Conservation (phyloP, 2,888 invertebrate genomes). For the Phrixothrix hirtus region DNA sequence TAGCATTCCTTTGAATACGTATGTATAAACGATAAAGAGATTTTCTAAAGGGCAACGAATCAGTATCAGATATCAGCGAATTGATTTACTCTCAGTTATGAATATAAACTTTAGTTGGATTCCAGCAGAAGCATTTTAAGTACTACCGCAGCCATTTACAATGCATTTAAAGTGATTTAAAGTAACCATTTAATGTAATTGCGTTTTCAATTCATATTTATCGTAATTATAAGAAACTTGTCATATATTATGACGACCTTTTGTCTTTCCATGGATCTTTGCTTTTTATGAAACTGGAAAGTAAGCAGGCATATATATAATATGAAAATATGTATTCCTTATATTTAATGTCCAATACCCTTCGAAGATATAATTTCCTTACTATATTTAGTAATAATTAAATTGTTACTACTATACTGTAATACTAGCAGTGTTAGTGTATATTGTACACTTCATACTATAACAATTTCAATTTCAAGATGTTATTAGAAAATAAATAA, state of each 20-base stretch:
- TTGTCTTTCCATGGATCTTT: conserved; percentile 20
- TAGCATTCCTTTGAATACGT: not conserved
- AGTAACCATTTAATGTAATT: conserved; percentile 38
- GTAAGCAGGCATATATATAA: too few relatives aligned
- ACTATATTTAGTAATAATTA: too few relatives aligned
- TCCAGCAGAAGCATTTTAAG: conserved; percentile 29
- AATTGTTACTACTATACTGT: too few relatives aligned
- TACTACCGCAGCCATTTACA: conserved; percentile 29
- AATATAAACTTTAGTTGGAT: conserved; percentile 20
- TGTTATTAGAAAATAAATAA: too few relatives aligned
- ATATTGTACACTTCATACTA: too few relatives aligned
- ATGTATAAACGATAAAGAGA: conserved; percentile 12
- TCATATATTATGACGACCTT: conserved; percentile 26
- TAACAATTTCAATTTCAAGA: too few relatives aligned
- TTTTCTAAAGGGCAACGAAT: conserved; percentile 24
- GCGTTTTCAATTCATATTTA: conserved; percentile 40
- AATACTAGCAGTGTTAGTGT: too few relatives aligned
- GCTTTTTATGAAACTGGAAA: too few relatives aligned
- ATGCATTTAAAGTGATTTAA: conserved; percentile 36
- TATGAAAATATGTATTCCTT: too few relatives aligned
- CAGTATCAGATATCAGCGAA: conserved; percentile 31
- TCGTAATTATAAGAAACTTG: conserved; percentile 33
- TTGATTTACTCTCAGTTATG: conserved; percentile 31
- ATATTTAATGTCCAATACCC: too few relatives aligned
- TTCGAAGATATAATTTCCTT: too few relatives aligned